These are phyloP conservation scores for Microcebus murinus DNA, from an alignment of 2,113 vertebrate genomes.

Conservation along the genomic window DNA sequence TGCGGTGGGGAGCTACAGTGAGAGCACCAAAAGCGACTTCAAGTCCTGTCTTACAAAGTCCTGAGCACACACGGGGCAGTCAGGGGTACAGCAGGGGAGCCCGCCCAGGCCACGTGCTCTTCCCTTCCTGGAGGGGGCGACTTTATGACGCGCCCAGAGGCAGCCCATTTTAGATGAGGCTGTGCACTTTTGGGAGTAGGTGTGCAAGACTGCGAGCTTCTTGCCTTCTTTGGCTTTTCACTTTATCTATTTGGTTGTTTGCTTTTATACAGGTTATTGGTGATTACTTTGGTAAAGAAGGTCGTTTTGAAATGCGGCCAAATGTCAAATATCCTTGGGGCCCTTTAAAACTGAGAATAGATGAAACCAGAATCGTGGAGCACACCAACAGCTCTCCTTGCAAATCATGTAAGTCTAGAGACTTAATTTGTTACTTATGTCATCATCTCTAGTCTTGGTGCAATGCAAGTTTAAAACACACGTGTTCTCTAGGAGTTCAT, in stretches of 20 bases:
- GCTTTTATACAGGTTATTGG: constrained; percentile 89
- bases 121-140: background rate
- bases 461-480: background rate
- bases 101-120: background rate
- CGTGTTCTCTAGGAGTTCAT: background rate
- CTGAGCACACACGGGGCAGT: background rate
- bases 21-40: background rate
- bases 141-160: background rate
- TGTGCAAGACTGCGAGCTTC: background rate
- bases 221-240: background rate
- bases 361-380: constrained; percentile 82
- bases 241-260: background rate
- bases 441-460: accelerated
- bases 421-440: constrained; percentile 48
- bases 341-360: constrained; percentile 83
- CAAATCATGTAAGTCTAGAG: constrained; percentile 93
- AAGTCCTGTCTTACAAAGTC: background rate
- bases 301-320: constrained; percentile 90
- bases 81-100: too few species aligned
- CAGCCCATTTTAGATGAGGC: too few species aligned
- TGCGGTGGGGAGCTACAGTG: accelerated
- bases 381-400: constrained; percentile 85
- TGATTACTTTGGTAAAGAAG: constrained; percentile 94
- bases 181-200: background rate
- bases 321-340: constrained; percentile 90